Evolutionary conservation across 2,888 invertebrate genomes (phyloP), one percentile per base, ranked within the genome.

Genomic region (Flabesymbios commensalis): DNA sequence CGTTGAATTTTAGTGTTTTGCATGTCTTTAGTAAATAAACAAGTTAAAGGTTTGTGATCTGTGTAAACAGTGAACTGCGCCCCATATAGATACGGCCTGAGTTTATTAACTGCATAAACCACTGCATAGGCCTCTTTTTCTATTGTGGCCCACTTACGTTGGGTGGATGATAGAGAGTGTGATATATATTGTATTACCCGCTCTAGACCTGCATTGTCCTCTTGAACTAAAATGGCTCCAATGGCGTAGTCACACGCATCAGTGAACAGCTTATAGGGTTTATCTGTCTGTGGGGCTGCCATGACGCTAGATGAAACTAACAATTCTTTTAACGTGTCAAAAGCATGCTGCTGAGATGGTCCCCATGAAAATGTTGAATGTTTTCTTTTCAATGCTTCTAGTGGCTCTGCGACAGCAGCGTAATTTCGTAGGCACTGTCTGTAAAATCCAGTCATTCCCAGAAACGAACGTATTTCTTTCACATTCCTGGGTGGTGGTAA

Each of bases 111-210:
- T 3, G 24, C 10, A 52, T 39, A 28, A 1, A 2, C 41, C 29
- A 59, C 54, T 2, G 59, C 57, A 22, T 22, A 57, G 10, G 48
- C 47, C 28, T 57, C 48, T 28, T 57, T 57, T 28, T 57, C 57
- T 2, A 59, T 54, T 2, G 36, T 28, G 4, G 59, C 33, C 43
- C 47, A 59, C 26, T 22, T 41, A 22, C 22, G 7, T 54, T 59
- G 59, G 3, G 43, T 32, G 7, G 3, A 5, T 2, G 43, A n/a
- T 47, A 59, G 48, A 2, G 39, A 24, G 5, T 54, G 24, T 2
- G 59, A 59, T 2, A 53, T 10, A 28, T 59, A 59, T 19, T 41
- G 43, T 7, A 59, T 59, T 5, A 33, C 42, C 3, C 59, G 5
- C 28, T 59, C 59, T 2, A 59, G 17, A 14, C 59, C 59, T 5